A percentile compares a stretch with the other conserved stretches of the same genome.
Evolutionary conservation across 2,888 invertebrate genomes (phyloP).

Genomic region (Ophraella communa): DNA sequence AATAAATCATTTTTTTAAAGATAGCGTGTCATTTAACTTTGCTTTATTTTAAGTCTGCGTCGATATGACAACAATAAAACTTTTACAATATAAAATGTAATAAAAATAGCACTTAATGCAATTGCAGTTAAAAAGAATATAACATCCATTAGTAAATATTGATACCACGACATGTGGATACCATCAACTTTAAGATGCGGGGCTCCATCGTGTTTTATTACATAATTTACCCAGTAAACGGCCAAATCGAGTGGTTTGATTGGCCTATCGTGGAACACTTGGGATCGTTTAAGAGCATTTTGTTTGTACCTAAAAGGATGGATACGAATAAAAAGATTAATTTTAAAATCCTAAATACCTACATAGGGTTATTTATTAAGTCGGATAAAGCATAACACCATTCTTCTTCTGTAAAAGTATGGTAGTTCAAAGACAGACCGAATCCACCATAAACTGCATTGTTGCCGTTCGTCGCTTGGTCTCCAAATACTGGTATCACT

Average conservation of each 20-base stretch:
- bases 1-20: background rate
- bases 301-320: constrained; percentile 10
- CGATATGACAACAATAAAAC: background rate
- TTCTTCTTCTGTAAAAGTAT: constrained; percentile 17
- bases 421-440: constrained; percentile 18
- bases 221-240: constrained; percentile 72
- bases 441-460: constrained; percentile 12
- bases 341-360: too few species aligned
- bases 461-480: constrained; percentile 40
- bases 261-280: constrained; percentile 64
- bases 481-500: constrained; percentile 42
- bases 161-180: constrained; percentile 64
- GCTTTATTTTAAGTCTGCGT: background rate
- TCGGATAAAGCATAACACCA: background rate
- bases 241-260: constrained; percentile 66
- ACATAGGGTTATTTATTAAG: constrained; percentile 10
- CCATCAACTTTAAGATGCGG: constrained; percentile 62
- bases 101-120: background rate
- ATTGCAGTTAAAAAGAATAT: constrained; percentile 43
- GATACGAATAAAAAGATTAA: too few species aligned
- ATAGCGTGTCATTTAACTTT: background rate
- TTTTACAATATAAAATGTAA: background rate
- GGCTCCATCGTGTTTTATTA: constrained; percentile 66
- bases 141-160: constrained; percentile 64
- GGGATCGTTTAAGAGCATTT: constrained; percentile 53